Conservation (phyloP, 2,888 invertebrate genomes). For the Hoplodrina ambigua region DNA sequence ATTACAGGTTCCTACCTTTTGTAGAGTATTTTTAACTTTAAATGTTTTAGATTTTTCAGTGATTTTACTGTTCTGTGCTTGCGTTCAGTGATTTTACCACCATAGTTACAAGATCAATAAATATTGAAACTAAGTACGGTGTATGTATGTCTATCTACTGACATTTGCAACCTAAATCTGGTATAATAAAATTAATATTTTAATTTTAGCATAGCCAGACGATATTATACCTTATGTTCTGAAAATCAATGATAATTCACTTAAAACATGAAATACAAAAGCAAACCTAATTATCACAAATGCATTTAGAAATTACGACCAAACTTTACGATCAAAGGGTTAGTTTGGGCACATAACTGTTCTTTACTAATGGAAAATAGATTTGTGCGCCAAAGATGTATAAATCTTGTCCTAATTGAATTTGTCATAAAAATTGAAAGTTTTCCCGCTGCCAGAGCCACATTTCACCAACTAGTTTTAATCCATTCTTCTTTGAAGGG, state of each 20-base stretch:
- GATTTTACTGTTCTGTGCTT: constrained; percentile 33
- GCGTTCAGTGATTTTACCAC: constrained; percentile 14
- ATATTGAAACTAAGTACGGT: constrained; percentile 32
- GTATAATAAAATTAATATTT: constrained; percentile 3
- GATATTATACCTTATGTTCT: not conserved
- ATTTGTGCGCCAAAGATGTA: constrained; percentile 78
- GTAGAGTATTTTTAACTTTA: constrained; percentile 56
- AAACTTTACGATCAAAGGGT: constrained; percentile 78
- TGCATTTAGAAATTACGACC: constrained; percentile 76
- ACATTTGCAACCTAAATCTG: not conserved
- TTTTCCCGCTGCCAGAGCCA: constrained; percentile 82
- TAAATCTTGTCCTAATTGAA: constrained; percentile 87
- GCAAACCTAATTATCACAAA: constrained; percentile 69
- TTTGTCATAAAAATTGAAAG: constrained; percentile 90
- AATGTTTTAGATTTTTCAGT: constrained; percentile 45
- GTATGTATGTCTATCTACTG: not conserved
- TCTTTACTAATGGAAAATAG: constrained; percentile 68
- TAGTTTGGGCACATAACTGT: constrained; percentile 63
- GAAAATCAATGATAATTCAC: constrained; percentile 6
- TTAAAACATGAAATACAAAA: constrained; percentile 60
- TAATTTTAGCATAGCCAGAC: not conserved
- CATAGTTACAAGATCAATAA: constrained; percentile 13
- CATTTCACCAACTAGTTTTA: constrained; percentile 87
- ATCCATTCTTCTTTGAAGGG: constrained; percentile 88
- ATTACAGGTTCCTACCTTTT: constrained; percentile 60